phyloP scores from a whole-genome alignment of 2,888 invertebrate genomes.

The Orthosia cruda region DNA sequence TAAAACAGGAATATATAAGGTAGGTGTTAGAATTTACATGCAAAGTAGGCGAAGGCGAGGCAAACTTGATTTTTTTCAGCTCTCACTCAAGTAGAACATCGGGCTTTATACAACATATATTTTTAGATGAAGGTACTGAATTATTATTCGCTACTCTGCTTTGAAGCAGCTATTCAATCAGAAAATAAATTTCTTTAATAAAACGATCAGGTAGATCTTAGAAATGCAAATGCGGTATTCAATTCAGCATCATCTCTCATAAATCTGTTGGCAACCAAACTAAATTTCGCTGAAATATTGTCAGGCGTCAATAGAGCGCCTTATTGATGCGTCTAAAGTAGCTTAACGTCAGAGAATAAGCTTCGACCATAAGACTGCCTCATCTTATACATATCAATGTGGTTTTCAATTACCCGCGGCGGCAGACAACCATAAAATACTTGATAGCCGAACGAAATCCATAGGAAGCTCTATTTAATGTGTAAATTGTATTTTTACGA shows the following conservation, averaged over 20 bases:
- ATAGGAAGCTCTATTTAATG: constrained; percentile 48
- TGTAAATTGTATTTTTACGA: constrained; percentile 58
- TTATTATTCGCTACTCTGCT: constrained; percentile 23
- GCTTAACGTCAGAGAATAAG: constrained; percentile 12
- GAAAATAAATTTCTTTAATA: constrained; percentile 30
- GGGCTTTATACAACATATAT: constrained; percentile 32
- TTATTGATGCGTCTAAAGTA: constrained; percentile 10
- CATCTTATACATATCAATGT: constrained; percentile 41
- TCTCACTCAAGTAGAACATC: constrained; percentile 37
- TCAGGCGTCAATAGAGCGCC: background rate
- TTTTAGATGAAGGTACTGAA: constrained; percentile 42
- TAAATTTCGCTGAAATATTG: background rate
- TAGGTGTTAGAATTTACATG: constrained; percentile 69
- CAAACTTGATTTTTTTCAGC: constrained; percentile 62
- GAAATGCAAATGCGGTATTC: constrained; percentile 28
- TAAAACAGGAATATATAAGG: constrained; percentile 64
- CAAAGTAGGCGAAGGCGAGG: constrained; percentile 61
- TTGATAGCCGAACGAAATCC: constrained; percentile 49
- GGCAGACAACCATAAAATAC: constrained; percentile 42
- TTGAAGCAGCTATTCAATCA: constrained; percentile 24
- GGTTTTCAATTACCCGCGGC: constrained; percentile 48
- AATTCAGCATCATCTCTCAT: background rate
- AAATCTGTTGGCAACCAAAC: constrained; percentile 4
- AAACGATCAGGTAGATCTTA: constrained; percentile 9
- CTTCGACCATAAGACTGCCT: constrained; percentile 13